Evolutionary conservation across 2,113 vertebrate species (phyloP).

Genomic region (Chunga burmeisteri): DNA sequence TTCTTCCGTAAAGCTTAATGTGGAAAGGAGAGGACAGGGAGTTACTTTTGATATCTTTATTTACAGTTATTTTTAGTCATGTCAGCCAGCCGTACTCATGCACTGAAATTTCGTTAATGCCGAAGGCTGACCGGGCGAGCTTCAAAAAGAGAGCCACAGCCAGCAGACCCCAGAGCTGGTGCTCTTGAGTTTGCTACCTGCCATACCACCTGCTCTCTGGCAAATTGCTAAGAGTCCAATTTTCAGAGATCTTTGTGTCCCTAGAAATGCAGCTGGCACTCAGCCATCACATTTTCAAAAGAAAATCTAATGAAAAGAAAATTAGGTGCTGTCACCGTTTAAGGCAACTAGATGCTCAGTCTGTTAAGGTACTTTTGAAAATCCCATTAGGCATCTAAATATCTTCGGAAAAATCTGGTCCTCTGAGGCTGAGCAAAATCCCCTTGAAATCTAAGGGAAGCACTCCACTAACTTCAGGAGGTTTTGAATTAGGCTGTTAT

Average conservation of each 20-base stretch:
- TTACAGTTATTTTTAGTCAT: background rate
- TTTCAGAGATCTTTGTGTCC: background rate
- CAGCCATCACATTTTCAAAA: background rate
- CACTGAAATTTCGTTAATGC: background rate
- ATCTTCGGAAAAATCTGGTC: background rate
- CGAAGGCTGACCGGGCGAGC: background rate
- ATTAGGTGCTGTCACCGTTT: too few species aligned
- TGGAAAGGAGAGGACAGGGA: background rate
- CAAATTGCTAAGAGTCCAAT: background rate
- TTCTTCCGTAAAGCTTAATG: background rate
- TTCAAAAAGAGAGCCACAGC: background rate
- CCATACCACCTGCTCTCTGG: background rate
- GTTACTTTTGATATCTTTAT: background rate
- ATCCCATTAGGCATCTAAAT: background rate
- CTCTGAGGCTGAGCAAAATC: background rate
- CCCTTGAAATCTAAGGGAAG: background rate
- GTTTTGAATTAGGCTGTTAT: background rate
- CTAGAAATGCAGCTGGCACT: background rate
- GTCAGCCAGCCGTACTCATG: background rate
- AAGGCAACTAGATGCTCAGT: background rate
- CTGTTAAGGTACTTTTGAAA: background rate
- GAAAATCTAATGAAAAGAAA: background rate
- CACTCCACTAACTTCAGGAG: background rate
- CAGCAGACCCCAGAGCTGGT: background rate
- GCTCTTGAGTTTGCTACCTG: background rate